Conservation (phyloP, 2,888 invertebrate species). For the Apotomis capreana region DNA sequence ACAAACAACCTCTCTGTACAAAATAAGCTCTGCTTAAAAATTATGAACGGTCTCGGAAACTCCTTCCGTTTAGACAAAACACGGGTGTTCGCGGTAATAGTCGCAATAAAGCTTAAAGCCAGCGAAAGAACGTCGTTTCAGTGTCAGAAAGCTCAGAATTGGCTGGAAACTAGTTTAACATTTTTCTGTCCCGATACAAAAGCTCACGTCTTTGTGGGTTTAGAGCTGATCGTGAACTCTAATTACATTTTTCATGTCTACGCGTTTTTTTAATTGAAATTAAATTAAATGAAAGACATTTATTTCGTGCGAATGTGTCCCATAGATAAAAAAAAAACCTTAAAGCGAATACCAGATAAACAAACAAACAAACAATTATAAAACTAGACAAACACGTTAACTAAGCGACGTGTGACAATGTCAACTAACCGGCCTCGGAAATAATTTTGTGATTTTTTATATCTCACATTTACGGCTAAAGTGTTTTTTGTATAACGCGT, state of each 20-base stretch:
- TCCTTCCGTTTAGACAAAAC: conserved; percentile 11
- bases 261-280: not conserved
- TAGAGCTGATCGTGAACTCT: conserved; percentile 2
- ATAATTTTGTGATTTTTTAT: no score
- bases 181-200: conserved; percentile 27
- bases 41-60: conserved; percentile 4
- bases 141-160: conserved; percentile 11
- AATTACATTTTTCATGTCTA: not conserved
- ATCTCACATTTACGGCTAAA: no score
- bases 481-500: no score
- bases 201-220: conserved; percentile 5
- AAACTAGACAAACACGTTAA: no score
- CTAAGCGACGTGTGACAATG: no score
- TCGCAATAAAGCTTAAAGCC: conserved; percentile 16
- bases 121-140: conserved; percentile 4
- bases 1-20: not conserved
- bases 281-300: no score
- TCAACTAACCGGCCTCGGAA: no score
- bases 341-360: no score
- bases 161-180: conserved; percentile 29
- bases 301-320: no score
- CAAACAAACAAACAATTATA: no score
- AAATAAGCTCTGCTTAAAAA: not conserved
- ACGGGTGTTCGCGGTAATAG: conserved; percentile 22
- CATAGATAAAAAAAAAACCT: no score